Percentiles rank a stretch among this genome's conserved stretches.
Evolutionary conservation across 2,888 invertebrate species (phyloP).

Genomic region (Limnephilus marmoratus): DNA sequence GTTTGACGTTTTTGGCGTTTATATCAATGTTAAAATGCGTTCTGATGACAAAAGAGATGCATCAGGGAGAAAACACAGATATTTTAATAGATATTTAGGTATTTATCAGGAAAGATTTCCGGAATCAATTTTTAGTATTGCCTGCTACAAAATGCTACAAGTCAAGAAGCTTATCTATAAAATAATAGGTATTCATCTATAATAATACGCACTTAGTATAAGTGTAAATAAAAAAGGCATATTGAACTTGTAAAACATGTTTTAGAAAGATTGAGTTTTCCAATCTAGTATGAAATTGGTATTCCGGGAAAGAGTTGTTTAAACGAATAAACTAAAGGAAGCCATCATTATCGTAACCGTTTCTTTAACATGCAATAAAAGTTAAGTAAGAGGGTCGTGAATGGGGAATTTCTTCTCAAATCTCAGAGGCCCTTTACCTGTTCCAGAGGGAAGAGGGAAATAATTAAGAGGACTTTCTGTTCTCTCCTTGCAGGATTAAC

Average conservation of each 20-base stretch:
- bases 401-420: conserved; percentile 30
- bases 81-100: too few species aligned
- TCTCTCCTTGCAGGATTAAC: conserved; percentile 62
- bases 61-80: too few species aligned
- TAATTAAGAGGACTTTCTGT: conserved; percentile 64
- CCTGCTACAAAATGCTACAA: too few species aligned
- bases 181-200: too few species aligned
- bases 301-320: neutral
- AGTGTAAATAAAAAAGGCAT: too few species aligned
- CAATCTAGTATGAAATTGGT: neutral
- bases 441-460: conserved; percentile 57
- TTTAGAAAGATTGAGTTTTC: neutral
- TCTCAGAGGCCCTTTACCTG: conserved; percentile 22
- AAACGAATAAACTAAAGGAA: neutral
- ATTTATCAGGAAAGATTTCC: too few species aligned
- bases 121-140: too few species aligned
- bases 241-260: neutral
- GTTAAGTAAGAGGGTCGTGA: conserved; percentile 6
- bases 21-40: too few species aligned
- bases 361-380: conserved; percentile 22
- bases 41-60: too few species aligned
- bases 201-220: too few species aligned
- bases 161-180: too few species aligned
- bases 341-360: neutral
- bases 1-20: too few species aligned